A percentile compares a stretch with the other conserved stretches of the same genome.
phyloP scores from a whole-genome alignment of 2,797 vertebrate species.

The Euthynnus affinis region DNA sequence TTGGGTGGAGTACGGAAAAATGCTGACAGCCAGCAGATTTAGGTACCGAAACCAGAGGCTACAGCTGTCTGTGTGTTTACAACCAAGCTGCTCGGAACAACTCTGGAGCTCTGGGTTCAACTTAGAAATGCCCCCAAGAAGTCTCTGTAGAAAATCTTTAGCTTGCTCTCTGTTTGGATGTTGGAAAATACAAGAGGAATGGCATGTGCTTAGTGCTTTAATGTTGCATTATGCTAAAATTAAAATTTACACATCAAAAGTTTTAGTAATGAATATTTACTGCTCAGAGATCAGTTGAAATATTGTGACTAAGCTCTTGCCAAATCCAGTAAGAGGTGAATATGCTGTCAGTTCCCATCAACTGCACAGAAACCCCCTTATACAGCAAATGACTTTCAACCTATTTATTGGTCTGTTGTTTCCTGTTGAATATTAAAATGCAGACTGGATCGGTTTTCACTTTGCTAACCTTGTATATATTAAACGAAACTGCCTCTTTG shows the following conservation, averaged over 20 bases:
- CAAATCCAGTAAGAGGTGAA: slow-evolving; percentile 19
- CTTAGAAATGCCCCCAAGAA: slow-evolving; percentile 21
- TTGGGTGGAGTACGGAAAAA: slow-evolving; percentile 66
- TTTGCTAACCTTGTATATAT: slow-evolving; percentile 10
- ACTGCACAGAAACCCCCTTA: neutral
- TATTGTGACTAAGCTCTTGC: neutral
- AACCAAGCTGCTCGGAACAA: slow-evolving; percentile 30
- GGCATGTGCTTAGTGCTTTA: neutral
- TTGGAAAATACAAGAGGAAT: slow-evolving; percentile 14
- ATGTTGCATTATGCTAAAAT: slow-evolving; percentile 30
- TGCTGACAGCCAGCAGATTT: slow-evolving; percentile 74
- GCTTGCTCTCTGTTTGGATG: neutral
- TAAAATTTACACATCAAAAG: slow-evolving; percentile 29
- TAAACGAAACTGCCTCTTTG: slow-evolving; percentile 2
- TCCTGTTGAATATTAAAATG: slow-evolving; percentile 5
- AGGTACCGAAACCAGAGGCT: slow-evolving; percentile 54
- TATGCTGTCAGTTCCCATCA: slow-evolving; percentile 11
- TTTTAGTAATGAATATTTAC: slow-evolving; percentile 4
- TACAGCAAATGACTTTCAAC: slow-evolving; percentile 9
- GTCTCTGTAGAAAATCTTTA: neutral
- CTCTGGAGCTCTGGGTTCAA: slow-evolving; percentile 36
- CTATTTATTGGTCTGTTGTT: slow-evolving; percentile 25
- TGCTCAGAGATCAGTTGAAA: slow-evolving; percentile 8
- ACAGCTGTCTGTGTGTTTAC: slow-evolving; percentile 72
- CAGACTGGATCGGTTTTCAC: slow-evolving; percentile 1